These are phyloP conservation scores for Laodelphax striatellus DNA, from an alignment of 1,140 invertebrate genomes.

Conservation along the genomic window DNA sequence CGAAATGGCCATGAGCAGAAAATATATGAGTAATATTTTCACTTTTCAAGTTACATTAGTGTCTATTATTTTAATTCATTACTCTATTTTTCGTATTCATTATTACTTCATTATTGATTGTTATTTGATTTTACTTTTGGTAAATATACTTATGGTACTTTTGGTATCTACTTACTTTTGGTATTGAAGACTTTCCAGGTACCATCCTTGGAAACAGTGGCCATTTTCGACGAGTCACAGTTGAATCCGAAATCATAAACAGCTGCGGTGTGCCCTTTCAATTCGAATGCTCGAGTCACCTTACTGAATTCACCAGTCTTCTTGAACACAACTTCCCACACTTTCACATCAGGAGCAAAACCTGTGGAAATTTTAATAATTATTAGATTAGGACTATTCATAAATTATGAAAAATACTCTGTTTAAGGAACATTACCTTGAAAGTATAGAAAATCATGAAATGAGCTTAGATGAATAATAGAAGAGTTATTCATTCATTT, in stretches of 20 bases:
- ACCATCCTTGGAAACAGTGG: conserved; percentile 76
- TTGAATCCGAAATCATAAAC: conserved; percentile 71
- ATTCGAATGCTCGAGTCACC: conserved; percentile 59
- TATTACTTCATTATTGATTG: background rate
- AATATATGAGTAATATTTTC: no score
- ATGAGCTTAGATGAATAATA: no score
- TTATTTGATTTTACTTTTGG: no score
- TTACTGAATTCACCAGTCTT: conserved; percentile 65
- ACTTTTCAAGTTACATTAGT: no score
- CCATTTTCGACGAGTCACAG: conserved; percentile 66
- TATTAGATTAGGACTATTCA: background rate
- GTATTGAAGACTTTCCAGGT: conserved; percentile 78
- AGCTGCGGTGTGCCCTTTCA: conserved; percentile 72
- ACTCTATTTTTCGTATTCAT: no score
- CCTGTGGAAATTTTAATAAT: conserved; percentile 38
- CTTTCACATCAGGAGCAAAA: conserved; percentile 76
- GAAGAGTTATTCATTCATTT: no score
- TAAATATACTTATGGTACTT: background rate
- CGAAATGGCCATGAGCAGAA: no score
- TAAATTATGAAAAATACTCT: no score
- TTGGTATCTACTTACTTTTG: conserved; percentile 53
- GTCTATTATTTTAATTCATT: no score
- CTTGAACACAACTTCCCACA: conserved; percentile 70
- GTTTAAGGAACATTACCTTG: no score
- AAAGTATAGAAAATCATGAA: no score